Conservation (phyloP, 1,140 invertebrate genomes). For the Drosophila suzukii region DNA sequence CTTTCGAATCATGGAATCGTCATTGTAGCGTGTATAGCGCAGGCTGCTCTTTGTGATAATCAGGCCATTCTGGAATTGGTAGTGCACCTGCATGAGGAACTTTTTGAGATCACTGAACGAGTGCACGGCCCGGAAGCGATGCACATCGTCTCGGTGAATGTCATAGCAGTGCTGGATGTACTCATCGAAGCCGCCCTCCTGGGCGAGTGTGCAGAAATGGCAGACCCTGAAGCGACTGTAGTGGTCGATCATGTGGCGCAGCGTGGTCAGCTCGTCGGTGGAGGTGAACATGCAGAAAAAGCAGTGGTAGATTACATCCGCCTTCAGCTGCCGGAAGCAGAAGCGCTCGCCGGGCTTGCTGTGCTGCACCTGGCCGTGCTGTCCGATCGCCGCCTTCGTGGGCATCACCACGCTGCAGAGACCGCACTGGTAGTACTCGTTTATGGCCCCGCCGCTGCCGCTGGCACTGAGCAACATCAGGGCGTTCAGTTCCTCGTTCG, state of each 20-base stretch:
- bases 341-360: conserved; percentile 25
- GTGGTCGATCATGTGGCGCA: conserved; percentile 61
- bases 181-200: conserved; percentile 35
- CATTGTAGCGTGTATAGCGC: conserved; percentile 24
- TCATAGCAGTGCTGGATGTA: conserved; percentile 61
- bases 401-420: conserved; percentile 58
- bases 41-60: conserved; percentile 65
- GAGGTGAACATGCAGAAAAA: conserved; percentile 56
- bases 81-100: conserved; percentile 52
- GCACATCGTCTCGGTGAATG: conserved; percentile 17
- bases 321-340: conserved; percentile 36
- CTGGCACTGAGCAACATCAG: conserved; percentile 17
- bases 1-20: neutral
- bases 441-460: neutral
- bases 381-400: conserved; percentile 33
- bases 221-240: conserved; percentile 47
- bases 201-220: conserved; percentile 11
- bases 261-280: conserved; percentile 15
- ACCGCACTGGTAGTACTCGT: conserved; percentile 58
- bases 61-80: conserved; percentile 63
- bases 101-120: conserved; percentile 37
- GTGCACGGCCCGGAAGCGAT: conserved; percentile 34
- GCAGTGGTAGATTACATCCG: conserved; percentile 50
- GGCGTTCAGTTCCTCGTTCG: conserved; percentile 16
- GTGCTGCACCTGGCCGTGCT: conserved; percentile 46